Evolutionary conservation across 1,140 invertebrate genomes (phyloP).

Genomic region (Penaeus chinensis): DNA sequence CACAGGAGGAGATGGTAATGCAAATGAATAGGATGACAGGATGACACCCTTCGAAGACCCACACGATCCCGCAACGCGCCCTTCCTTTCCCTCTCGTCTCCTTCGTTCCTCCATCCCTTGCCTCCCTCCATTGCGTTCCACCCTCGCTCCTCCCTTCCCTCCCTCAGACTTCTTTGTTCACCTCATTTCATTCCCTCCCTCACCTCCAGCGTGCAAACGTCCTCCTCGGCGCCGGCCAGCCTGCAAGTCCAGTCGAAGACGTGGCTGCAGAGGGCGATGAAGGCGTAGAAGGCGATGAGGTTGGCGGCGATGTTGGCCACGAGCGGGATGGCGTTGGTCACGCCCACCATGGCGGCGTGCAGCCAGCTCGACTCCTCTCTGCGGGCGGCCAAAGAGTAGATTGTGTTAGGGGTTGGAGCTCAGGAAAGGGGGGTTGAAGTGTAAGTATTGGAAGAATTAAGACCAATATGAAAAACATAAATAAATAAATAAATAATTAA

Average conservation of each 20-base stretch:
- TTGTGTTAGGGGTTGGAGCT: no score
- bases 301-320: conserved; percentile 90
- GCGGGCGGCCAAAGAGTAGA: neutral
- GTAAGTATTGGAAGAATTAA: no score
- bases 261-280: conserved; percentile 67
- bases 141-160: neutral
- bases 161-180: neutral
- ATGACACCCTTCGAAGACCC: neutral
- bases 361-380: conserved; percentile 82
- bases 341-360: conserved; percentile 90
- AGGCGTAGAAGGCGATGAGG: conserved; percentile 89
- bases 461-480: no score
- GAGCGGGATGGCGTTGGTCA: conserved; percentile 78
- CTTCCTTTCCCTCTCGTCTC: neutral
- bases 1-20: neutral
- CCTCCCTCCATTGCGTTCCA: neutral
- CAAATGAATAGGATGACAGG: neutral
- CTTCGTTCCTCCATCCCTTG: neutral
- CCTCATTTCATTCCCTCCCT: neutral
- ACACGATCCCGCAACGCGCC: neutral
- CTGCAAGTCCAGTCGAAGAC: conserved; percentile 80
- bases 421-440: no score
- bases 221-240: conserved; percentile 75
- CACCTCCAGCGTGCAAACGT: conserved; percentile 36
- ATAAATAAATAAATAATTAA: no score